A percentile compares a stretch with the other conserved stretches of the same genome.
Evolutionary conservation across 2,113 vertebrate genomes (phyloP).

Genomic region (Herpailurus yagouaroundi): DNA sequence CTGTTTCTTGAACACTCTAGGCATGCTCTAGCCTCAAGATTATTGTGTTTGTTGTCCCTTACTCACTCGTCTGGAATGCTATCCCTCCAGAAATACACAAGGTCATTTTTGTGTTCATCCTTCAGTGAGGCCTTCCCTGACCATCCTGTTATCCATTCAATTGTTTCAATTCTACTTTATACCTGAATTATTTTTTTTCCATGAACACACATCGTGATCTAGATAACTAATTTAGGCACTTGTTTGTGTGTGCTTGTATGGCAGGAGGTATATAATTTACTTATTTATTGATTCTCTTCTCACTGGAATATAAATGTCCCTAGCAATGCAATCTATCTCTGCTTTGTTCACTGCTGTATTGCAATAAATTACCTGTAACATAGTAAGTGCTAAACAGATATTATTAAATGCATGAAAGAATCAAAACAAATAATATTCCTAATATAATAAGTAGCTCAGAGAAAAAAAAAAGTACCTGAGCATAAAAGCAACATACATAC

Average conservation of each 20-base stretch:
- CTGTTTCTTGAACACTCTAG: not conserved
- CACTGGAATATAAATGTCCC: not conserved
- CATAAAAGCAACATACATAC: not conserved
- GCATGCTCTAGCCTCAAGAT: not conserved
- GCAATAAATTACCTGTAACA: not conserved
- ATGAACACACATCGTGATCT: not conserved
- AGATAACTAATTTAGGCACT: not conserved
- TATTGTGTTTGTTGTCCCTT: not conserved
- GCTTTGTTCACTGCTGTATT: not conserved
- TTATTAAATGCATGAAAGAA: not conserved
- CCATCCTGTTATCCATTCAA: not conserved
- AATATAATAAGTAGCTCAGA: not conserved
- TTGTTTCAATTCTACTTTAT: not conserved
- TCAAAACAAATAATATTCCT: not conserved
- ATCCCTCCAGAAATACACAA: not conserved
- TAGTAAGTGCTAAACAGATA: not conserved
- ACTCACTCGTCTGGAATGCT: rapidly evolving
- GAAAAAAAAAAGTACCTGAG: not conserved
- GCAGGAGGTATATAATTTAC: not conserved
- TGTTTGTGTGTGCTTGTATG: not conserved
- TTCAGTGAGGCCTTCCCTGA: not conserved
- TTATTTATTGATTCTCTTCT: not conserved
- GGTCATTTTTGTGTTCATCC: not conserved
- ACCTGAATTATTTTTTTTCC: not conserved
- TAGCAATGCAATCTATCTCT: not conserved